Evolutionary conservation across 2,888 invertebrate genomes (phyloP).

Genomic region (Odontothrips loti): DNA sequence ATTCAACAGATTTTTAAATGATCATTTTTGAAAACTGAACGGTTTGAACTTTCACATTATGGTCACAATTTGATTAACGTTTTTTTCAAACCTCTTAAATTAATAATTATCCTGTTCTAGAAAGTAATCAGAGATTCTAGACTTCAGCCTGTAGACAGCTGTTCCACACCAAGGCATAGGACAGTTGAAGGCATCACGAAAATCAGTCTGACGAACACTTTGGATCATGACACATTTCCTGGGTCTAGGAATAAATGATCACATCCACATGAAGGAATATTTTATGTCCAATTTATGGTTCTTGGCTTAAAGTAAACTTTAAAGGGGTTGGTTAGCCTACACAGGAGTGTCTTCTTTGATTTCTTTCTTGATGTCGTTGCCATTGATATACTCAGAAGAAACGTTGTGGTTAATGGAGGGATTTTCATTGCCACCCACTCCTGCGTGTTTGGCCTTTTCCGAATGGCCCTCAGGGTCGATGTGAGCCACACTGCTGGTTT

Average conservation of each 20-base stretch:
- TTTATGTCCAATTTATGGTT: not conserved
- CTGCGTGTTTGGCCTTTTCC: slow-evolving; percentile 24
- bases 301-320: not conserved
- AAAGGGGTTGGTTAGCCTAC: slow-evolving; percentile 41
- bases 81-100: not conserved
- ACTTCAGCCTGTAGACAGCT: no score
- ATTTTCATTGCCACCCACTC: slow-evolving; percentile 42
- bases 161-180: not conserved
- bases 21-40: not conserved
- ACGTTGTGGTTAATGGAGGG: slow-evolving; percentile 50
- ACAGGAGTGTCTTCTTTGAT: slow-evolving; percentile 59
- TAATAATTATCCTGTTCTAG: not conserved
- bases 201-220: slow-evolving; percentile 10
- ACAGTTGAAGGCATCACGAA: slow-evolving; percentile 4
- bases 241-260: not conserved
- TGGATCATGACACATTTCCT: slow-evolving; percentile 10
- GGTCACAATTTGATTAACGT: not conserved
- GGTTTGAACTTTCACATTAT: not conserved
- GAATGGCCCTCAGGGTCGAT: slow-evolving; percentile 35
- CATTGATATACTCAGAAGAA: slow-evolving; percentile 57
- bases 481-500: slow-evolving; percentile 36
- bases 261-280: not conserved
- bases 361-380: slow-evolving; percentile 53
- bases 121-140: not conserved
- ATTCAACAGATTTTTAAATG: not conserved